Base-by-base conservation (phyloP, 1,140 invertebrate genomes). In the Caerostris extrusa region DNA sequence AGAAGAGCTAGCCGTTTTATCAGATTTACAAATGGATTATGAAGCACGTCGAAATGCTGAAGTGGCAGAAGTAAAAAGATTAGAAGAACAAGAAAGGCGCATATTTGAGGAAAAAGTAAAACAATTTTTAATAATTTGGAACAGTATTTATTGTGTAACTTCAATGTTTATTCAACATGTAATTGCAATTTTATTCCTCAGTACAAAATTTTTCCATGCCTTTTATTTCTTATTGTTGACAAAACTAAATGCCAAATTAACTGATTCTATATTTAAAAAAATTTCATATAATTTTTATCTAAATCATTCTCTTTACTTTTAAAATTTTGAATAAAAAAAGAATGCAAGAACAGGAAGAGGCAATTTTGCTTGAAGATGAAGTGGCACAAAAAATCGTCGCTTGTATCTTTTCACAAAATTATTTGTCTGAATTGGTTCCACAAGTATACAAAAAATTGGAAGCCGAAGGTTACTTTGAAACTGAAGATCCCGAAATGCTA, bases 381-480 rank as follows among this genome's bases (percentile, higher is more conserved):
- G 97, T 97, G 94, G 97, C 98, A 95, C 97, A 98, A 96, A 97
- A 98, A 77, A 97, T 98, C 64, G 98, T 98, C 3, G 98, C 98
- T 2, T 97, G 97, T 19, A 97, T 98, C 85, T 97, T 98, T 93
- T 97, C 98, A 94, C 98, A 98, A 94, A 98, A 97, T 90, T 98
- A 98, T 96, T 97, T 98, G 95, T 97, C 97, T 34, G 98, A 98
- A 95, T 96, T 98, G 95, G 97, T 99, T 95, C 98, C 98, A 19
- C 97, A 97, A 57, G 98, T 98, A 71, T 97, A 98, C 90, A 97
- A 98, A 95, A 97, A 97, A 64, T 96, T 98, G 57, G 97, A 97
- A 94, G 97, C 97, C 95, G 97, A 97, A 95, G 98, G 98, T 2
- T 97, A 97, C 95, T 97, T 98, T 94, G 96, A 97, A 95, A 17